phyloP scores from a whole-genome alignment of 2,888 invertebrate species.

The Pristionchus maxplancki region DNA sequence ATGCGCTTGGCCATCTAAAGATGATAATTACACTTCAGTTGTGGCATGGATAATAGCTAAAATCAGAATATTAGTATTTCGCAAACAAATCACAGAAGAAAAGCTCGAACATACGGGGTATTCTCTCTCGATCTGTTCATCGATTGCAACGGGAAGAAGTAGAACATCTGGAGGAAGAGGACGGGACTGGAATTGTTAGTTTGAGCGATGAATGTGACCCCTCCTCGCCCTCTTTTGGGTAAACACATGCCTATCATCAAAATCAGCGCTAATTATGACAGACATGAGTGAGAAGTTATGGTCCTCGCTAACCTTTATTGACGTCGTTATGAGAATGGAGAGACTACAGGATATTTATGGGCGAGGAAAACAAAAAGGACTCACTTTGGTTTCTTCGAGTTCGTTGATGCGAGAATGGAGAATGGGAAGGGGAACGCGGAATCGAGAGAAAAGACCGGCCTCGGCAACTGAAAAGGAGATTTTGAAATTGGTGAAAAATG shows the following conservation, averaged over 20 bases:
- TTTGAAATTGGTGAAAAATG: neutral
- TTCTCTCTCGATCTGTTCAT: constrained; percentile 1
- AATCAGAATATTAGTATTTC: too few species aligned
- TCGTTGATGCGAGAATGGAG: constrained; percentile 16
- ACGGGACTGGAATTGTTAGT: neutral
- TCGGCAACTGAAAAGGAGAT: neutral
- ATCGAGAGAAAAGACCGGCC: neutral
- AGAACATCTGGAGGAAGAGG: constrained; percentile 25
- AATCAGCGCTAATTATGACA: constrained; percentile 8
- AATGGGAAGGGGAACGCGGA: constrained; percentile 15
- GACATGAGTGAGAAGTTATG: constrained; percentile 8
- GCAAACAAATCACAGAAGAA: neutral
- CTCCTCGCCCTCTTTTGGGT: neutral
- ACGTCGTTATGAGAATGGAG: constrained; percentile 14
- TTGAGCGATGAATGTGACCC: neutral
- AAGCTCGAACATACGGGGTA: neutral
- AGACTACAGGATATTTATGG: neutral
- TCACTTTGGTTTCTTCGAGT: constrained; percentile 13
- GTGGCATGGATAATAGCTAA: too few species aligned
- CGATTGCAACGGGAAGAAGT: neutral
- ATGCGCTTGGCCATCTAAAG: neutral
- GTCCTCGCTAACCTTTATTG: constrained; percentile 7
- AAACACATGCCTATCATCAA: neutral
- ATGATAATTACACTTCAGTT: neutral
- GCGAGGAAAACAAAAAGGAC: neutral